Base-by-base conservation (phyloP, 2,113 vertebrate species). In the Elaphurus davidianus region DNA sequence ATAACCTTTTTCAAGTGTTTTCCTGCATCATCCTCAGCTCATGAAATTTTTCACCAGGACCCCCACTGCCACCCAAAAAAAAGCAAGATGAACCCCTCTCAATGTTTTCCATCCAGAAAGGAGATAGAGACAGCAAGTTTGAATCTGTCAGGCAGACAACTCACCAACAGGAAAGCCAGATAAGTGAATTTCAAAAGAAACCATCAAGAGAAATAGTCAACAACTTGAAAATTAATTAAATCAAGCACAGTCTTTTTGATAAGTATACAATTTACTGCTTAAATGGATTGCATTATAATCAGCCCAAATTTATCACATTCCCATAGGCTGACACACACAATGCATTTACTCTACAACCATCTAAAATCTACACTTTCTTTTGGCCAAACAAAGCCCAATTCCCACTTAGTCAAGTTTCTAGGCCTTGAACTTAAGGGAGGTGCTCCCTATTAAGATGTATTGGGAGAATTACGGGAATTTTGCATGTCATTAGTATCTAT, bases 201-300 rank as follows among this genome's bases (percentile, higher is more conserved):
- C 3, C 6, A 11, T 36, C 28, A 14, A 94, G 90, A 45, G 81
- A 96, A 98, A 92, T 0, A 97, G 13, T 74, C 90, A 28, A 25
- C 15, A 71, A 71, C 43, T 50, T 97, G 98, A 98, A 97, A 83
- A 85, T 91, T 95, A 97, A 60, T 67, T 95, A 95, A 55, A 98
- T 97, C 91, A 92, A 94, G 93, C 76, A 90, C 28, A 92, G n/a
- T 67, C 40, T 79, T 97, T 97, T 50, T 83, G 83, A 97, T 91
- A 98, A 52, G 97, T 76, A 17, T 40, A 2, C 81, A 25, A 96
- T 90, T 96, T 97, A 92, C 28, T 96, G 91, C n/a, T 97, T 50
- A 94, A 82, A 43, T 95, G 94, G 94, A 97, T 52, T 91, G 45
- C 52, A 94, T 97, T 97, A 98, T 89, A 92, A 98, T 96, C 55